Conservation (phyloP, 2,797 vertebrate species). For the Sebastes aleutianus region DNA sequence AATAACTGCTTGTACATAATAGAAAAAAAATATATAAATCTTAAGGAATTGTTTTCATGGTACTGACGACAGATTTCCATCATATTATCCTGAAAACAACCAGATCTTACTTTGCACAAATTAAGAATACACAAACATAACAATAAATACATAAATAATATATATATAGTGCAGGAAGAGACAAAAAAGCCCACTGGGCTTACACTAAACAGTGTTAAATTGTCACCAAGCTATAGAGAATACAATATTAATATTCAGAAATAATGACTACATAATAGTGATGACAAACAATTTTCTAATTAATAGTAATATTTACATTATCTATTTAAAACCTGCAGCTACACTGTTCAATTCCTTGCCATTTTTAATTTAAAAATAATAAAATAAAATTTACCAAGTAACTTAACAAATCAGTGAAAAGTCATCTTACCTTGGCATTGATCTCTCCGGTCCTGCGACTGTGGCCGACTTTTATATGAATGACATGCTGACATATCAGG, state of each 20-base stretch:
- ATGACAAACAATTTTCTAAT: background rate
- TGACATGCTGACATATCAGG: background rate
- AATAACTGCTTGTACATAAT: background rate
- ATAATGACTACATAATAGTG: no score
- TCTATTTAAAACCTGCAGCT: background rate
- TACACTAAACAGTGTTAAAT: no score
- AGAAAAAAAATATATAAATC: background rate
- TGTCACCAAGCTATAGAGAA: no score
- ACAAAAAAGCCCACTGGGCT: no score
- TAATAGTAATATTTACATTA: background rate
- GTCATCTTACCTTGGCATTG: slow-evolving; percentile 45
- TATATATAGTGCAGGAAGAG: no score
- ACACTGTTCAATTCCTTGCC: background rate
- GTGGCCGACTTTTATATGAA: slow-evolving; percentile 12
- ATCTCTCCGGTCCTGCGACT: background rate
- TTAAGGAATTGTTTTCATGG: background rate
- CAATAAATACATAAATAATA: no score
- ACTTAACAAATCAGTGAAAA: background rate
- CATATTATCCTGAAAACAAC: background rate
- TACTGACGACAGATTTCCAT: background rate
- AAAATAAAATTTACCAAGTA: background rate
- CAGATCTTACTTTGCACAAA: background rate
- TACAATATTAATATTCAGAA: no score
- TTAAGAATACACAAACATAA: no score
- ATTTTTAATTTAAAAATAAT: background rate